phyloP scores from a whole-genome alignment of 2,888 invertebrate genomes.

The Sycophila texana region DNA sequence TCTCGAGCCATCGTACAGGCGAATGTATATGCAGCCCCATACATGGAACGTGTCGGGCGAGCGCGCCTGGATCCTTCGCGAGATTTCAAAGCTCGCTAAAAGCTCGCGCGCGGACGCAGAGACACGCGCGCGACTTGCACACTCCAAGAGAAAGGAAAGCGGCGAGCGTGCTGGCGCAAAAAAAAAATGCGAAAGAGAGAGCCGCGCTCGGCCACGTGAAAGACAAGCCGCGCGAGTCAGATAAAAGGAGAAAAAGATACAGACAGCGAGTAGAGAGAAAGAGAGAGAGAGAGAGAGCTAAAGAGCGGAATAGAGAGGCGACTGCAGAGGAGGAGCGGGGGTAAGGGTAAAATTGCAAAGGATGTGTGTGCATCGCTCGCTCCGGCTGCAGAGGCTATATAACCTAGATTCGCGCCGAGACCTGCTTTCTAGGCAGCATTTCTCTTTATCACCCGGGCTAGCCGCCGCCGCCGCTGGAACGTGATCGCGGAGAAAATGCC shows the following conservation, averaged over 20 bases:
- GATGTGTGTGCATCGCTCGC: constrained; percentile 59
- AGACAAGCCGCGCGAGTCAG: constrained; percentile 32
- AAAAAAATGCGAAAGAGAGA: constrained; percentile 27
- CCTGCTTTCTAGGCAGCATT: constrained; percentile 76
- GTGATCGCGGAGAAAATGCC: constrained; percentile 60
- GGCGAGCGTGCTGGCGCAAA: constrained; percentile 1
- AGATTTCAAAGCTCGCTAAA: not conserved
- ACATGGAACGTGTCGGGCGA: too few relatives aligned
- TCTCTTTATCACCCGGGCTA: constrained; percentile 73
- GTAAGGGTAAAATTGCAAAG: constrained; percentile 57
- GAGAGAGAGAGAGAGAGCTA: constrained; percentile 35
- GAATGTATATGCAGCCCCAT: too few relatives aligned
- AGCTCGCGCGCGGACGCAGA: not conserved
- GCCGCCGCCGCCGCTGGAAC: constrained; percentile 58
- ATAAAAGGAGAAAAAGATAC: constrained; percentile 39
- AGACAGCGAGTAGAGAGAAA: constrained; percentile 38
- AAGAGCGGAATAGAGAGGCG: constrained; percentile 40
- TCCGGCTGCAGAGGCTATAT: constrained; percentile 57
- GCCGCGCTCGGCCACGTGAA: constrained; percentile 6
- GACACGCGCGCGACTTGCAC: constrained; percentile 3
- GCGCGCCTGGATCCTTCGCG: too few relatives aligned
- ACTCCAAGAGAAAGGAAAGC: constrained; percentile 47
- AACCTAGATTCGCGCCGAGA: constrained; percentile 74
- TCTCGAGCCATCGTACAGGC: too few relatives aligned
- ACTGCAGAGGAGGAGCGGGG: constrained; percentile 44